Conservation (phyloP, 2,113 vertebrate species). For the Loxodonta africana region DNA sequence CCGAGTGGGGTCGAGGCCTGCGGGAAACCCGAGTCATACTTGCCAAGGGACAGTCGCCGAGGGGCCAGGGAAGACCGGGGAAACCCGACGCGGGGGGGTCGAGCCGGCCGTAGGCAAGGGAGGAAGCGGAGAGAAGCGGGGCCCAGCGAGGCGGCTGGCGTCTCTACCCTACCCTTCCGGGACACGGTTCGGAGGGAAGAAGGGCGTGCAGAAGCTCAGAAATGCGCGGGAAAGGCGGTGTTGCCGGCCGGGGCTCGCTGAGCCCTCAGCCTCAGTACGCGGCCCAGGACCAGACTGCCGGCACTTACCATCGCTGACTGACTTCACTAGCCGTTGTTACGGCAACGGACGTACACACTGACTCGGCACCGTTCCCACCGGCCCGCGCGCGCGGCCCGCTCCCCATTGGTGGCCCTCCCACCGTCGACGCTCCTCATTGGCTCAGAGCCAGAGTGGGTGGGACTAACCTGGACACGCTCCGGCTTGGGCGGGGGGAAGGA, state of each 20-base stretch:
- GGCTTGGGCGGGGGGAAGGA: background rate
- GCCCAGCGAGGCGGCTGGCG: background rate
- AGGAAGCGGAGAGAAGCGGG: background rate
- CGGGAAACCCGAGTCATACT: background rate
- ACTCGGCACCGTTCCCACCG: slow-evolving; percentile 13
- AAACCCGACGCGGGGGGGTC: accelerated
- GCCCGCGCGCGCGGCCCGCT: background rate
- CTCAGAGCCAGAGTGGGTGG: background rate
- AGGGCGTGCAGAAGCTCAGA: background rate
- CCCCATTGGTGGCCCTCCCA: background rate
- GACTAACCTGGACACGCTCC: background rate
- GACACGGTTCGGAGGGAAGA: background rate
- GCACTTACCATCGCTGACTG: slow-evolving; percentile 69
- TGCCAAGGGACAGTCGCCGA: background rate
- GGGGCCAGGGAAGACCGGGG: background rate
- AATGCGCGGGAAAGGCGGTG: background rate
- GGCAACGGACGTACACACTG: slow-evolving; percentile 52
- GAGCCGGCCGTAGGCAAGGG: background rate
- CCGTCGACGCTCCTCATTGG: background rate
- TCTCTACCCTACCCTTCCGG: background rate
- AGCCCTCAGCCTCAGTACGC: background rate
- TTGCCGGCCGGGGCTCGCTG: background rate
- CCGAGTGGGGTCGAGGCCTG: background rate
- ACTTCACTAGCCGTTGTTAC: slow-evolving; percentile 50
- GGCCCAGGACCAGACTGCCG: accelerated